Evolutionary conservation across 2,888 invertebrate species (phyloP).

Genomic region (Netelia inedita): DNA sequence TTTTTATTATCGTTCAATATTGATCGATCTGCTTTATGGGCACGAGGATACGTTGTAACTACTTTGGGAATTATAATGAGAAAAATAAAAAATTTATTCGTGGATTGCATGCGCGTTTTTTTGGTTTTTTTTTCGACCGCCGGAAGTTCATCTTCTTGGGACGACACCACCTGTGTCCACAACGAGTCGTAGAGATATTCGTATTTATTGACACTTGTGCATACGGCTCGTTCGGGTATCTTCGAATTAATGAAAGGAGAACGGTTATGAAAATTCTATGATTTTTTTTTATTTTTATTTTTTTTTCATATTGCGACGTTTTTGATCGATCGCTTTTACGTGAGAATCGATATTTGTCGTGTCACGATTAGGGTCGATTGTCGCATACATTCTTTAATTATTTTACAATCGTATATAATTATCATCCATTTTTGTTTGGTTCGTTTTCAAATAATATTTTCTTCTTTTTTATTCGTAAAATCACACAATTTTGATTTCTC

Average conservation of each 20-base stretch:
- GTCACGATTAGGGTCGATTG: no score
- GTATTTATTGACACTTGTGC: not conserved
- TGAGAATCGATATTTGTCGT: not conserved
- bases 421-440: no score
- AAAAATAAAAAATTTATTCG: not conserved
- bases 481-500: no score
- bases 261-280: constrained; percentile 17
- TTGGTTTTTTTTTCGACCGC: not conserved
- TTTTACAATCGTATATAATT: no score
- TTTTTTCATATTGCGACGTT: not conserved
- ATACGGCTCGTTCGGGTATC: not conserved
- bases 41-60: not conserved
- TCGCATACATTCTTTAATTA: no score
- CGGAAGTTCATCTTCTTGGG: not conserved
- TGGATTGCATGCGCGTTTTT: not conserved
- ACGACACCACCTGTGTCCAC: not conserved
- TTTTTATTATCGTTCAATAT: not conserved
- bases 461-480: no score
- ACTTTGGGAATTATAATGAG: constrained; percentile 1
- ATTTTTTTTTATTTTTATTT: not conserved
- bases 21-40: not conserved
- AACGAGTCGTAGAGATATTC: not conserved
- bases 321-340: not conserved
- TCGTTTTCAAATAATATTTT: no score
- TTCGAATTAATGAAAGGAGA: not conserved